Base-by-base conservation (phyloP, 2,797 vertebrate species). In the Leptatherina wallacei region DNA sequence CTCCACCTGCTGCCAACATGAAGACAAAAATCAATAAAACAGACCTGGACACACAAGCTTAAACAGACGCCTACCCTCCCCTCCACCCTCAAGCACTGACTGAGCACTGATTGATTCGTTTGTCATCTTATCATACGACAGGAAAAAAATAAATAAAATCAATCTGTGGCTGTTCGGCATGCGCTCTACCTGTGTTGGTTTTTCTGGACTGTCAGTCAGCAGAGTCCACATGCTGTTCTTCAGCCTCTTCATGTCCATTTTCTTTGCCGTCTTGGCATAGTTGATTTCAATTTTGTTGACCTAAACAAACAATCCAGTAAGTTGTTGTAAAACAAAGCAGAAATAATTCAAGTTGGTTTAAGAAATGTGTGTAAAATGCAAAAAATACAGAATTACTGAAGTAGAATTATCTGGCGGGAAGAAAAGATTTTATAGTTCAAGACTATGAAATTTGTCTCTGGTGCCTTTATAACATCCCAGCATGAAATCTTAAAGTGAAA, bases 201-300 rank as follows among this genome's bases (percentile, higher is more conserved):
- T 93, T 32, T 89, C 87, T 9, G 85, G 78, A 33, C 62, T 65
- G 0, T 92, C 91, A 0, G 92, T 95, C 70, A 99, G 90, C 35
- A 98, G 90, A 22, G 80, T 87, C 98, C 98, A 99, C 96, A 98
- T 99, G 88, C 65, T 95, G 70, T 64, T 94, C 88, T 99, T 99
- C 13, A 99, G 77, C 57, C 90, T 94, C 84, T 95, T 98, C 96
- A 99, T 97, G 88, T 99, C 97, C 97, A 98, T 98, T 91, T 95
- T 97, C 87, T 98, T 98, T 68, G 96, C 97, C 0, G 88, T 96
- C 85, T 94, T 97, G 1, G 97, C 96, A 2, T 99, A 99, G 11
- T 96, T 96, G 71, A 99, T 95, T 58, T 95, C 93, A 61, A 98
- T 95, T 77, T 93, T 97, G 73, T 95, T 97, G 71, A 99, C 91